Conservation (phyloP, 2,888 invertebrate genomes). For the Amiota communis region DNA sequence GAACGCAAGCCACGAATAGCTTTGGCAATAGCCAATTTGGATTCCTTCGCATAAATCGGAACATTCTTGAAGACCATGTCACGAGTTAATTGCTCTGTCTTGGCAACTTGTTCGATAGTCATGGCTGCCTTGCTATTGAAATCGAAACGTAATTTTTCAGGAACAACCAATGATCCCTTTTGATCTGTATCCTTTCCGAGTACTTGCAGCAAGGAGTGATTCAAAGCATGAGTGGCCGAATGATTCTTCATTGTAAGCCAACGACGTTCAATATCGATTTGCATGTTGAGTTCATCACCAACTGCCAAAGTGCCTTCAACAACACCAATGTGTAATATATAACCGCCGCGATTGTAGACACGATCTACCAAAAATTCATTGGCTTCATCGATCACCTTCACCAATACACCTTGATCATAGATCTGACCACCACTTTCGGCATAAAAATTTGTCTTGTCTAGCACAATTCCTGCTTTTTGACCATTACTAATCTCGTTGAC, state of each 20-base stretch:
- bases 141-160: conserved; percentile 97
- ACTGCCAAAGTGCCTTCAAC: conserved; percentile 88
- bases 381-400: conserved; percentile 86
- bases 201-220: conserved; percentile 93
- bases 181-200: conserved; percentile 94
- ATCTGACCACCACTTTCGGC: conserved; percentile 99
- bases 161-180: conserved; percentile 96
- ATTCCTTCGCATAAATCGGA: conserved; percentile 90
- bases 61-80: conserved; percentile 84
- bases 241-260: conserved; percentile 98
- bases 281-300: conserved; percentile 87
- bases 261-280: conserved; percentile 88
- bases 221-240: conserved; percentile 97
- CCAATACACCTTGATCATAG: conserved; percentile 94
- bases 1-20: conserved; percentile 93
- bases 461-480: conserved; percentile 91
- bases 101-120: conserved; percentile 89
- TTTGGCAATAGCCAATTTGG: conserved; percentile 88
- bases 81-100: conserved; percentile 86
- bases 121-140: conserved; percentile 96
- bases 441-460: conserved; percentile 96
- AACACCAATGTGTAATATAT: conserved; percentile 93
- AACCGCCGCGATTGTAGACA: conserved; percentile 96
- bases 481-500: conserved; percentile 87
- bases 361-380: conserved; percentile 94